Percentiles rank a stretch among this genome's conserved stretches.
phyloP scores from a whole-genome alignment of 2,888 invertebrate genomes.

The Eupeodes luniger region DNA sequence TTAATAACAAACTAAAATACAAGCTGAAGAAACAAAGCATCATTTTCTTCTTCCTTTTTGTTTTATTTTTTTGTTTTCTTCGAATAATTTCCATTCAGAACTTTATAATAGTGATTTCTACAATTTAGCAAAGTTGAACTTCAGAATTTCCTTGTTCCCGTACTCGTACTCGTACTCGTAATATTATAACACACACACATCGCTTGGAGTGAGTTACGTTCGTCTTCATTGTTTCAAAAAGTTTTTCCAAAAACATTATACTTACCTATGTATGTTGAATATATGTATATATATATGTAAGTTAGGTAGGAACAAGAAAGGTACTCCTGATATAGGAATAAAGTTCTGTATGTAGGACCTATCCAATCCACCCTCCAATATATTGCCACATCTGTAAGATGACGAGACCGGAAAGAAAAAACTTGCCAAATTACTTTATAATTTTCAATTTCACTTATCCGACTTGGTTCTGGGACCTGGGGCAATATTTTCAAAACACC shows the following conservation, averaged over 20 bases:
- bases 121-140: neutral
- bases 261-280: neutral
- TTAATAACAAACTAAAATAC: no score
- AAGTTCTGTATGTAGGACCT: neutral
- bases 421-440: constrained; percentile 72
- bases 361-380: neutral
- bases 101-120: neutral
- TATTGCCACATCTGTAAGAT: constrained; percentile 19
- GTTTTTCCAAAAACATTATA: neutral
- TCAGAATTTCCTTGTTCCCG: neutral
- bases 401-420: constrained; percentile 25
- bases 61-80: neutral
- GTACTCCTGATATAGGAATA: neutral
- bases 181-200: constrained; percentile 10
- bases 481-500: neutral
- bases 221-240: constrained; percentile 52
- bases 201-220: constrained; percentile 6
- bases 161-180: neutral
- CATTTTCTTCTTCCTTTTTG: no score
- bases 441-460: constrained; percentile 72
- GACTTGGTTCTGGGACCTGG: constrained; percentile 23
- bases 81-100: neutral
- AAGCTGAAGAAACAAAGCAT: no score
- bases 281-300: neutral
- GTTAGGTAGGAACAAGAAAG: neutral